Conservation (phyloP, 2,113 vertebrate genomes). For the Erinaceus europaeus region DNA sequence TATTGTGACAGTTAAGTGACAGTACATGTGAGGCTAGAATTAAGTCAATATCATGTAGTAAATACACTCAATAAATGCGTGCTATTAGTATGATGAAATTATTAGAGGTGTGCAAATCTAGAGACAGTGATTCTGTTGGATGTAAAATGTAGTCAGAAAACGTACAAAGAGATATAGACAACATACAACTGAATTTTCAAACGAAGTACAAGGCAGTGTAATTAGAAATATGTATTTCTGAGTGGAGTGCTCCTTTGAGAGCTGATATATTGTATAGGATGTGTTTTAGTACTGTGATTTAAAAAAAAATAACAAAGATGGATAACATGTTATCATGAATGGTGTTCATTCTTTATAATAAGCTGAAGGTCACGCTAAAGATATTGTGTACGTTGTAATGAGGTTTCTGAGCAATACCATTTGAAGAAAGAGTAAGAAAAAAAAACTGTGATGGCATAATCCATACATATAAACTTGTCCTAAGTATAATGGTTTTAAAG, state of each 20-base stretch:
- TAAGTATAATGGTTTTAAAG: background rate
- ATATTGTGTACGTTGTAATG: background rate
- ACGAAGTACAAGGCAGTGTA: background rate
- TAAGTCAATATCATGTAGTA: background rate
- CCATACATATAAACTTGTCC: background rate
- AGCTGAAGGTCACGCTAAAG: background rate
- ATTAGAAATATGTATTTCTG: background rate
- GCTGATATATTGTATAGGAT: background rate
- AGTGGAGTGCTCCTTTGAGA: background rate
- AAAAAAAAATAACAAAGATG: background rate
- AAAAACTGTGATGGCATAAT: background rate
- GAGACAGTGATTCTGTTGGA: background rate
- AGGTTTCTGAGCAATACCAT: background rate
- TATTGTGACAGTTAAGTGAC: background rate
- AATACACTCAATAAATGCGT: background rate
- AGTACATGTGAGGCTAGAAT: background rate
- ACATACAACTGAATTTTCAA: background rate
- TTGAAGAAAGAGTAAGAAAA: background rate
- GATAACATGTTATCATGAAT: background rate
- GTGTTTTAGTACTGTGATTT: background rate
- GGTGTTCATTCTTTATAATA: background rate
- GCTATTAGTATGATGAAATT: background rate
- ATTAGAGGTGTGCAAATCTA: background rate
- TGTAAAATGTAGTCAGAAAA: background rate
- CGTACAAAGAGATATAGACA: background rate